Percentiles rank a stretch among this genome's conserved stretches.
phyloP scores from a whole-genome alignment of 2,888 invertebrate genomes.

The Heliconius cydno region DNA sequence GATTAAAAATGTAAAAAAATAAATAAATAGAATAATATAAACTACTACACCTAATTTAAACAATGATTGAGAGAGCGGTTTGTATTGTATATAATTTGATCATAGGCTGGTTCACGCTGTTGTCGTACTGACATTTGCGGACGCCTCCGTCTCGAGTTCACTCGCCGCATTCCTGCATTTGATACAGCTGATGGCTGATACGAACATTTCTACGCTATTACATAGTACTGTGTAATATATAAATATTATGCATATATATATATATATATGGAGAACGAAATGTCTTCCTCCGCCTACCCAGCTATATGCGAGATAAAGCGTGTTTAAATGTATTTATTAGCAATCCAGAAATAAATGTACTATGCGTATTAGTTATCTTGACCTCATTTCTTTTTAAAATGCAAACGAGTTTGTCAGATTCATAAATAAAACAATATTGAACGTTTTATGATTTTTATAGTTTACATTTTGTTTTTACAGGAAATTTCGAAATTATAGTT shows the following conservation, averaged over 20 bases:
- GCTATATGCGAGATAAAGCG: no score
- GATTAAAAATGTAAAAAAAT: no score
- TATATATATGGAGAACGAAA: neutral
- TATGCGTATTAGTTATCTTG: constrained; percentile 60
- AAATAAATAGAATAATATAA: neutral
- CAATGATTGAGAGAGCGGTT: neutral
- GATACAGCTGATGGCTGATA: constrained; percentile 44
- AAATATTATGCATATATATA: neutral
- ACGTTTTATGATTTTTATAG: constrained; percentile 15
- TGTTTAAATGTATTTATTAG: neutral
- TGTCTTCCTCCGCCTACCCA: no score
- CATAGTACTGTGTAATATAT: neutral
- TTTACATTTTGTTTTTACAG: neutral
- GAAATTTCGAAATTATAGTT: neutral
- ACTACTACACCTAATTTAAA: neutral
- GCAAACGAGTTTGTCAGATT: constrained; percentile 34
- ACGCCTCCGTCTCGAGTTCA: constrained; percentile 59
- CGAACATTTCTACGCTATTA: constrained; percentile 24
- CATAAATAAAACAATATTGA: constrained; percentile 27
- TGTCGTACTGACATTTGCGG: constrained; percentile 73
- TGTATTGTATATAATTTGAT: constrained; percentile 43
- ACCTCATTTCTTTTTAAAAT: constrained; percentile 68
- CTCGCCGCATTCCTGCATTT: constrained; percentile 69
- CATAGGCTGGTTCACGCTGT: constrained; percentile 61
- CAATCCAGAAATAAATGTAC: constrained; percentile 58